Percentiles rank a stretch among this genome's conserved stretches.
These are phyloP conservation scores for Spatula versicolor DNA, from an alignment of 2,797 vertebrate species.

Conservation along the genomic window DNA sequence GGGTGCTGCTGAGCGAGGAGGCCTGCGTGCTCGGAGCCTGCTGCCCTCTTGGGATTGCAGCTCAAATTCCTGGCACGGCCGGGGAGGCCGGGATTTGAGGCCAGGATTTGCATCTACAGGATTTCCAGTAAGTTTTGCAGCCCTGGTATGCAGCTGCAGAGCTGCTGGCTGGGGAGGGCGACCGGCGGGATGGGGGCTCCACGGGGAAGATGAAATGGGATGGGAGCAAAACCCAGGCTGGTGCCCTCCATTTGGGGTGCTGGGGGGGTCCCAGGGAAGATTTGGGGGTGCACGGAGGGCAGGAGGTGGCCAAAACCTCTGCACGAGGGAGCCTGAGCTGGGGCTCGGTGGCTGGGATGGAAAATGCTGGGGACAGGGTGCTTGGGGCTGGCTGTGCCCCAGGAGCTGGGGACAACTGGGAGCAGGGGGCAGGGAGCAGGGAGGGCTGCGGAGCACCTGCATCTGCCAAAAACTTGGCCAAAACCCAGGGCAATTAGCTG, in stretches of 20 bases:
- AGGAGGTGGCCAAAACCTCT: not conserved
- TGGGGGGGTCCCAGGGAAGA: not conserved
- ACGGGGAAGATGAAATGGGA: fast-evolving
- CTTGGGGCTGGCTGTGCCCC: not conserved
- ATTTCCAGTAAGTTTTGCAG: constrained; percentile 70
- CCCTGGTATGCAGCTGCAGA: not conserved
- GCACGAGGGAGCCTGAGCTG: fast-evolving
- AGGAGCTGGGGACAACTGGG: not conserved
- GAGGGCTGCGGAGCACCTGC: not conserved
- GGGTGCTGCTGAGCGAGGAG: not conserved
- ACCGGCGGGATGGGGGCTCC: fast-evolving
- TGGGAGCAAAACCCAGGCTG: fast-evolving
- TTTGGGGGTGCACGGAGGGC: not conserved
- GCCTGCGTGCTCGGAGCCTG: not conserved
- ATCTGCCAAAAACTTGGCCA: not conserved
- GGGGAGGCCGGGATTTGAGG: constrained; percentile 14
- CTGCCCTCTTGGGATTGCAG: constrained; percentile 53
- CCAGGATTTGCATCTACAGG: constrained; percentile 35
- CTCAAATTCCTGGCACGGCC: constrained; percentile 50
- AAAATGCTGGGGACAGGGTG: not conserved
- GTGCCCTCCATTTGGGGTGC: too few species aligned
- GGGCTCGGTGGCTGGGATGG: not conserved
- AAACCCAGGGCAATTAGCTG: not conserved
- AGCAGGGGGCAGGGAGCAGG: fast-evolving
- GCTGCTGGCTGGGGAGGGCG: not conserved